A percentile compares a stretch with the other conserved stretches of the same genome.
Conservation (phyloP, 2,113 vertebrate species). For the Tachuris rubrigastra region DNA sequence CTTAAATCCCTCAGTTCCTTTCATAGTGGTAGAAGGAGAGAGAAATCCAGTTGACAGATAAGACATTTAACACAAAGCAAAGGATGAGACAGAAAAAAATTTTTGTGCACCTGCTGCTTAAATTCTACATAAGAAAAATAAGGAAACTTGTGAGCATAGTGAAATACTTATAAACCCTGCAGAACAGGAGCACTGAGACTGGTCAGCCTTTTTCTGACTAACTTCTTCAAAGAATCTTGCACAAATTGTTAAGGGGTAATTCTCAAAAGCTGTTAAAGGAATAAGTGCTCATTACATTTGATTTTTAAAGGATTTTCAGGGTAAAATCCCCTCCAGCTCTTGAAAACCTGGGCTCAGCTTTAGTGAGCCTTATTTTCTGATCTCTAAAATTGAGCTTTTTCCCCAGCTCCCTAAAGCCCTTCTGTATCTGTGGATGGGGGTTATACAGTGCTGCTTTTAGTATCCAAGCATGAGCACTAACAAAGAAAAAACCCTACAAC, state of each 20-base stretch:
- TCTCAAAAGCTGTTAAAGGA: neutral
- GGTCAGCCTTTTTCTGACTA: neutral
- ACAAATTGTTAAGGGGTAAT: neutral
- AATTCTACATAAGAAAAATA: neutral
- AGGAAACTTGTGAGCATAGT: neutral
- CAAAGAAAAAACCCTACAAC: neutral
- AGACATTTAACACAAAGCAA: neutral
- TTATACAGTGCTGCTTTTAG: neutral
- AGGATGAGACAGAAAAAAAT: neutral
- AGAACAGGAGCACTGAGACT: neutral
- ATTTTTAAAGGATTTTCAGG: neutral
- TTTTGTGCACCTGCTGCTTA: neutral
- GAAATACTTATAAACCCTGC: neutral
- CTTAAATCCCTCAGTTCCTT: neutral
- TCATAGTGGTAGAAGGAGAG: fast-evolving
- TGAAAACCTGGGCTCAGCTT: neutral
- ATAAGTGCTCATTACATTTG: neutral
- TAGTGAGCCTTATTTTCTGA: neutral
- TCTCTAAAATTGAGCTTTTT: neutral
- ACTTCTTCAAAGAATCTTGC: neutral
- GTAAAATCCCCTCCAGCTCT: neutral
- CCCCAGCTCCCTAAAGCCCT: neutral
- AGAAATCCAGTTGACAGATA: neutral
- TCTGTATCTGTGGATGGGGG: neutral
- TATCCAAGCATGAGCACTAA: neutral